Evolutionary conservation across 2,113 vertebrate genomes (phyloP).

Genomic region (Nothocercus julius): DNA sequence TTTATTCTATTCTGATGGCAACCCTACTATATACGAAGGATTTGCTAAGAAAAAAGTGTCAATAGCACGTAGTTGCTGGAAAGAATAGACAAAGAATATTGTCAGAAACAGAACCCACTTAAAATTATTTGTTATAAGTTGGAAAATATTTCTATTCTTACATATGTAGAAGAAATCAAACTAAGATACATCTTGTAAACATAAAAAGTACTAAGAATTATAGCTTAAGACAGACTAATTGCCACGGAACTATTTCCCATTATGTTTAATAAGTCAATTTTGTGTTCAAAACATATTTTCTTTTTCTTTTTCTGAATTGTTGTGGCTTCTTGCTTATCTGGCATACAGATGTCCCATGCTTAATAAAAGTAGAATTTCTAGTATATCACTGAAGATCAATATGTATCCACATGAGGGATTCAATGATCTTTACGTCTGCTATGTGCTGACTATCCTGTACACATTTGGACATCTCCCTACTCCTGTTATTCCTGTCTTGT

Average conservation of each 20-base stretch:
- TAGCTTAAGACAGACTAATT: background rate
- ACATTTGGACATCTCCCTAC: background rate
- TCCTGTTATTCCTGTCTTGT: background rate
- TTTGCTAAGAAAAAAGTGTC: constrained; percentile 10
- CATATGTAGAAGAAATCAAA: accelerated
- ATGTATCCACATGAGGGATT: background rate
- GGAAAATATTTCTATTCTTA: background rate
- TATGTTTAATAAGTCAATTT: background rate
- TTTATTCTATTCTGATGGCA: background rate
- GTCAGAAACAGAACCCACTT: background rate
- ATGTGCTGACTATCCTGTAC: background rate
- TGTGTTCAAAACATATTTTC: background rate
- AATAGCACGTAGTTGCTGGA: background rate
- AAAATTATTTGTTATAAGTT: background rate
- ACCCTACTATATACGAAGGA: background rate
- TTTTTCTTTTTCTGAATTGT: background rate
- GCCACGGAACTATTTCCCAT: accelerated
- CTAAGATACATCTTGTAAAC: background rate
- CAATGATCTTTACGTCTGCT: background rate
- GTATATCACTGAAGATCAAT: background rate
- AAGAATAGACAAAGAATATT: background rate
- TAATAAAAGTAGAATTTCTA: background rate
- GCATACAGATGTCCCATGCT: background rate
- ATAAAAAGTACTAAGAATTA: background rate
- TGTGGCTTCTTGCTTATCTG: background rate